Evolutionary conservation across 2,113 vertebrate genomes (phyloP).

Genomic region (Dasyprocta punctata): DNA sequence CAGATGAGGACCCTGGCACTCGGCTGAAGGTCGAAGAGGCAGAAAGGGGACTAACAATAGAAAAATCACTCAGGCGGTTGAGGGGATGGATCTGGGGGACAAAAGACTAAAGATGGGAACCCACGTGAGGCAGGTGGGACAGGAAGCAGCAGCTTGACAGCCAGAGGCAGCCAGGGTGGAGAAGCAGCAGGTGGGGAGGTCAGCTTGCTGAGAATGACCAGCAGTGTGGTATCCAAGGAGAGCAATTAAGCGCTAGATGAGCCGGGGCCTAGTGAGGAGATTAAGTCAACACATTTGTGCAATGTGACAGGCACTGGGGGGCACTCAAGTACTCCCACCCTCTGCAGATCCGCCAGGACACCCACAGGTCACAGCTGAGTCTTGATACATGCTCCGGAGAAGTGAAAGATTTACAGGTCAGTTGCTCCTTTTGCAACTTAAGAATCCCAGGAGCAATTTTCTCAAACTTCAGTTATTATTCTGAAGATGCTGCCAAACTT

Average conservation of each 20-base stretch:
- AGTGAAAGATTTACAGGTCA: background rate
- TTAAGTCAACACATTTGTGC: background rate
- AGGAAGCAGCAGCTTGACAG: background rate
- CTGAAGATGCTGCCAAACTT: background rate
- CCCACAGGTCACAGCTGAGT: background rate
- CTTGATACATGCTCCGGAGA: background rate
- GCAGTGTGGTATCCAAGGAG: background rate
- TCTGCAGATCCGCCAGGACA: fast-evolving
- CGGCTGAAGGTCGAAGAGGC: no score
- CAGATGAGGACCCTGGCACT: no score
- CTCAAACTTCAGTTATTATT: background rate
- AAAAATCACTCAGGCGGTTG: background rate
- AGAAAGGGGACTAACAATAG: background rate
- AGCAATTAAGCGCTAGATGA: fast-evolving
- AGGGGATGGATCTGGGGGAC: background rate
- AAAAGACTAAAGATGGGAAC: background rate
- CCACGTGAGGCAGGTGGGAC: background rate
- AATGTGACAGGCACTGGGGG: fast-evolving
- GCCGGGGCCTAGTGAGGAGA: background rate
- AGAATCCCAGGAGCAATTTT: background rate
- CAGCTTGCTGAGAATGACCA: background rate
- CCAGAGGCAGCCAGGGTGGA: background rate
- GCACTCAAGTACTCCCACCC: no score
- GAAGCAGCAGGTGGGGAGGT: background rate
- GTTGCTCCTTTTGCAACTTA: background rate